Base-by-base conservation (phyloP, 2,113 vertebrate species). In the Platysternon megacephalum region DNA sequence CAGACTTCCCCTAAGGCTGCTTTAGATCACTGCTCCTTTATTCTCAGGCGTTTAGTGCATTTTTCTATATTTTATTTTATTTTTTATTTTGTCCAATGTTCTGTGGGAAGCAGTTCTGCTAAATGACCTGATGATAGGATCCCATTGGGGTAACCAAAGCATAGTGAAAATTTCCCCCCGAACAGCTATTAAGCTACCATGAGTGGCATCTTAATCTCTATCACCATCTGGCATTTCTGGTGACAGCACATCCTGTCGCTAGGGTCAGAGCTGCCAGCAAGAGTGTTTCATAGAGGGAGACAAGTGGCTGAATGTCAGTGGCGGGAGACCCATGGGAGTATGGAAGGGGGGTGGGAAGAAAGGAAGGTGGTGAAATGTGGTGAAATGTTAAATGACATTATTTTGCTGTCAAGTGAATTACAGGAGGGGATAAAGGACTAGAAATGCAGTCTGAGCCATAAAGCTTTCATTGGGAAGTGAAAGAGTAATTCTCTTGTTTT, bases 321-420 rank as follows among this genome's bases (percentile, higher is more conserved):
- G 5, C 51, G 68, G 42, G 42, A 56, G 84, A 48, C 9, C 78
- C 85, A 6, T 52, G 6, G 49, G 14, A 28, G 11, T 56, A 14
- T 90, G 24, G 53, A n/a, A 42, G n/a, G 26, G 72, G 68, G 52
- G 29, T n/a, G 2, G 13, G 32, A 52, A 17, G 24, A 8, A 74
- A 79, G 86, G 56, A 89, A 92, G 42, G 44, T 58, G 85, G 48
- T 44, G 53, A 85, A 93, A 86, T 26, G 44, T 58, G 85, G 48
- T 44, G 53, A 85, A 93, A 86, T 26, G n/a, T 46, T 83, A 94
- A 91, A 95, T 53, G 52, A 79, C 42, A 61, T 96, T 97, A 87
- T 92, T 93, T 97, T 94, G 81, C 81, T 95, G 87, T 95, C 88
- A 93, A 90, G 85, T 82, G 95, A 97, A 93, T 96, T 95, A 93